Conservation (phyloP, 2,888 invertebrate species). For the Caradrina kadenii region DNA sequence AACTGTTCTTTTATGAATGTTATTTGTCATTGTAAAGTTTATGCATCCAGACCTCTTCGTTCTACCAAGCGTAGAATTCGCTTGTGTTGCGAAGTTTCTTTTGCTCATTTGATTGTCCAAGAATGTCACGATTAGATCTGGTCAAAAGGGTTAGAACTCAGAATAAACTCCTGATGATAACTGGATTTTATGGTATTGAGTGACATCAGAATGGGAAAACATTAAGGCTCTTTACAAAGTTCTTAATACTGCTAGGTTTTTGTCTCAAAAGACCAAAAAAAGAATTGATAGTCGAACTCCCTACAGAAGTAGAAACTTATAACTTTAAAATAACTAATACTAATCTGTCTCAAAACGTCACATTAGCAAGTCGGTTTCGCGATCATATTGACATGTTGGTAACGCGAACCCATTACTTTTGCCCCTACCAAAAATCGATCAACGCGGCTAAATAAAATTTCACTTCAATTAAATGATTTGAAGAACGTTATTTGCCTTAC, state of each 20-base stretch:
- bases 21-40: constrained; percentile 8
- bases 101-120: neutral
- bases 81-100: neutral
- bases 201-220: neutral
- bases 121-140: neutral
- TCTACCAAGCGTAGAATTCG: neutral
- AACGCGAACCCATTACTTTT: no score
- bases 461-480: no score
- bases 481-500: neutral
- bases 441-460: no score
- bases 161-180: neutral
- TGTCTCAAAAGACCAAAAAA: no score
- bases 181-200: neutral
- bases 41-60: neutral
- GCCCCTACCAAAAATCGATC: no score
- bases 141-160: neutral
- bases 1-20: constrained; percentile 26
- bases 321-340: no score
- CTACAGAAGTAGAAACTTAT: no score
- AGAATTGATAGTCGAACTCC: no score
- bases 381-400: no score
- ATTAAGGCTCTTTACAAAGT: neutral
- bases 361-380: no score
- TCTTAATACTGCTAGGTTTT: no score
- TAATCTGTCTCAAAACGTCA: no score